phyloP scores from a whole-genome alignment of 2,888 invertebrate genomes.

The Entomobrya proxima region DNA sequence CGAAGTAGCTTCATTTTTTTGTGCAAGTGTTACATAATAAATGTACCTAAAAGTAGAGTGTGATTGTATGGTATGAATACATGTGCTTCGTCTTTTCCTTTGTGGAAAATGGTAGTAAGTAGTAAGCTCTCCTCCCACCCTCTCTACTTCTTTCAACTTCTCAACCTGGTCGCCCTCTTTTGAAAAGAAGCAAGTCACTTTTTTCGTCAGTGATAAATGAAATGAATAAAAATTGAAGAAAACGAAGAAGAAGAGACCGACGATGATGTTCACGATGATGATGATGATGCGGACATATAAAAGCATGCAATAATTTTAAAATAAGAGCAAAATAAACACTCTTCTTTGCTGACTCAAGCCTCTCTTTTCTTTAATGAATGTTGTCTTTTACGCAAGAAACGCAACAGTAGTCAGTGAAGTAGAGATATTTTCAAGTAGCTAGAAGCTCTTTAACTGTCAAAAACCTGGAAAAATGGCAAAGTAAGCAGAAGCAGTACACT shows the following conservation, averaged over 20 bases:
- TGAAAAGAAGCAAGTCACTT: not conserved
- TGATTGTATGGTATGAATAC: not conserved
- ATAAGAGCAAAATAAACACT: slow-evolving; percentile 12
- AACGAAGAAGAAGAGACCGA: not conserved
- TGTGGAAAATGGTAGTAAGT: not conserved
- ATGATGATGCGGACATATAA: no score
- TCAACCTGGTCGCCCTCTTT: not conserved
- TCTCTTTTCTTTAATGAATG: not conserved
- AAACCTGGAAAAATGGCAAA: slow-evolving; percentile 13
- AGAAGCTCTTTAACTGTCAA: not conserved
- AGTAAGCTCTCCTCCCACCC: not conserved
- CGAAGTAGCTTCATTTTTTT: not conserved
- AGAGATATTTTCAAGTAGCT: not conserved
- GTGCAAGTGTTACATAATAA: not conserved
- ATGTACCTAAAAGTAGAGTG: not conserved
- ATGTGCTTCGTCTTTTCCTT: not conserved
- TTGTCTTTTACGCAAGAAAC: not conserved
- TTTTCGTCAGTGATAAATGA: not conserved
- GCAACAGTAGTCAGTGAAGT: not conserved
- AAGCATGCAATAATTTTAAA: not conserved
- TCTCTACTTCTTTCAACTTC: no score
- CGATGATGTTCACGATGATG: not conserved
- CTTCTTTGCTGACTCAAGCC: not conserved
- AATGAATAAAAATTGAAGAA: not conserved
- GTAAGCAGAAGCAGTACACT: not conserved